Evolutionary conservation across 2,797 vertebrate species (phyloP).

Genomic region (Tangara arthus): DNA sequence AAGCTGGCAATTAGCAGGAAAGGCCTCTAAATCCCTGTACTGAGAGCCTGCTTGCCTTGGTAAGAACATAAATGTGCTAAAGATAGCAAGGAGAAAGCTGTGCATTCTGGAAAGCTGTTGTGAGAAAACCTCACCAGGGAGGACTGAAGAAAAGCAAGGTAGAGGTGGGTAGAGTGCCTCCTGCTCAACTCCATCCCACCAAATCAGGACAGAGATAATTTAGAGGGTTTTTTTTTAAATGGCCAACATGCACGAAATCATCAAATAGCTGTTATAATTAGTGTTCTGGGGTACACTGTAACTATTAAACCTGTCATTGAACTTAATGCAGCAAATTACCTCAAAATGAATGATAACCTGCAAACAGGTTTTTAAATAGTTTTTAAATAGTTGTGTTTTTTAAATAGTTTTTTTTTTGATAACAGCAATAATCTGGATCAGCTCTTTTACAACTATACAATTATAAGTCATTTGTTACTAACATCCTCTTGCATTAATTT

Average conservation of each 20-base stretch:
- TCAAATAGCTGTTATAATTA: constrained; percentile 67
- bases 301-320: constrained; percentile 48
- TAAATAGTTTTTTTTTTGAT: background rate
- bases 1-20: constrained; percentile 93
- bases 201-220: constrained; percentile 69
- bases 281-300: constrained; percentile 44
- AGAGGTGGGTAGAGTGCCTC: constrained; percentile 50
- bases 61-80: constrained; percentile 83
- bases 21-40: constrained; percentile 87
- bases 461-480: background rate
- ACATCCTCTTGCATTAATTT: background rate
- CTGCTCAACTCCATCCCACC: constrained; percentile 37
- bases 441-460: background rate
- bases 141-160: constrained; percentile 67
- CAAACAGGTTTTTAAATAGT: background rate
- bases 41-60: constrained; percentile 86
- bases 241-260: constrained; percentile 51
- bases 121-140: constrained; percentile 73
- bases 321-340: constrained; percentile 48
- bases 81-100: constrained; percentile 78
- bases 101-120: constrained; percentile 74
- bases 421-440: background rate
- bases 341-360: constrained; percentile 28
- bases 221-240: constrained; percentile 31
- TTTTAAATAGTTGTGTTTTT: background rate